Percentiles rank a stretch among this genome's conserved stretches.
These are phyloP conservation scores for Brachylomia viminalis DNA, from an alignment of 2,888 invertebrate species.

Conservation along the genomic window DNA sequence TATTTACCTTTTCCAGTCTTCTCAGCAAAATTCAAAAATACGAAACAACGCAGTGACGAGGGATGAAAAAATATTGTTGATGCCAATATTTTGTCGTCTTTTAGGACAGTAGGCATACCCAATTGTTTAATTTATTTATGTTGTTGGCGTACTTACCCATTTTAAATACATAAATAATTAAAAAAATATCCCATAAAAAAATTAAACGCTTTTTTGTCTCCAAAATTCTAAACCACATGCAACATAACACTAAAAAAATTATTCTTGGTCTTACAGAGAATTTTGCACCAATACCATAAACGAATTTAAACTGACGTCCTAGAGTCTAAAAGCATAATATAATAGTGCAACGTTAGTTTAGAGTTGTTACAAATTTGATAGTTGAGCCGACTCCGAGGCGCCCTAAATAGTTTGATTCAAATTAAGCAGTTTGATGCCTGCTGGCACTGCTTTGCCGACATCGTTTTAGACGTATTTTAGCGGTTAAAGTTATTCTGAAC, in stretches of 20 bases:
- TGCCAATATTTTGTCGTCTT: not conserved
- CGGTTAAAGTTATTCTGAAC: constrained; percentile 13
- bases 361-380: constrained; percentile 57
- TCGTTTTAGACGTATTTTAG: constrained; percentile 31
- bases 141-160: not conserved
- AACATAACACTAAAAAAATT: not conserved
- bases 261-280: not conserved
- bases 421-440: constrained; percentile 45
- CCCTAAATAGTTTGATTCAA: constrained; percentile 60
- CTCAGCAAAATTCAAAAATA: constrained; percentile 7
- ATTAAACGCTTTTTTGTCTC: not conserved
- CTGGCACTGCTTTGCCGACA: constrained; percentile 12
- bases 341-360: constrained; percentile 31
- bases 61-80: constrained; percentile 23
- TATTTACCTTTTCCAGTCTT: not conserved
- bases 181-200: not conserved
- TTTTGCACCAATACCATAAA: not conserved
- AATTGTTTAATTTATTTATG: not conserved
- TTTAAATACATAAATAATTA: too few species aligned
- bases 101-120: not conserved
- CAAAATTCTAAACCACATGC: not conserved
- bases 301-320: not conserved
- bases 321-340: constrained; percentile 37
- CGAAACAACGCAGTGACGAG: constrained; percentile 11
- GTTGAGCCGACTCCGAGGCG: constrained; percentile 29